These are phyloP conservation scores for Myotis yumanensis DNA, from an alignment of 2,113 vertebrate species.

Conservation along the genomic window DNA sequence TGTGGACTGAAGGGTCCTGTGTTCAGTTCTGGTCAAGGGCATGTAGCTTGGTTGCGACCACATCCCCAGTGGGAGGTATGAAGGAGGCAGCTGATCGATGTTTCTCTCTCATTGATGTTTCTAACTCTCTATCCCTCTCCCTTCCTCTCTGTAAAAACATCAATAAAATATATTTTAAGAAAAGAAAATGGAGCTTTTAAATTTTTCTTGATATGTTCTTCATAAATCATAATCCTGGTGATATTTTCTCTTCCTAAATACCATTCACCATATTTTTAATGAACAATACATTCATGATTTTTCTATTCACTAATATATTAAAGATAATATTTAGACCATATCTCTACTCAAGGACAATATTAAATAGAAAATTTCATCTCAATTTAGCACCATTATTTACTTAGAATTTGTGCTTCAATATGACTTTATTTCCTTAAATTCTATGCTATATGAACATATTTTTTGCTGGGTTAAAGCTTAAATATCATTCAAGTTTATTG, in stretches of 20 bases:
- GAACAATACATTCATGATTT: neutral
- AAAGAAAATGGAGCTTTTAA: neutral
- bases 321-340: neutral
- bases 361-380: neutral
- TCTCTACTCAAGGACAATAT: neutral
- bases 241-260: neutral
- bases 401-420: neutral
- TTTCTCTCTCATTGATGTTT: no score
- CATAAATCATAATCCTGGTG: neutral
- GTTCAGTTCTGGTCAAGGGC: no score
- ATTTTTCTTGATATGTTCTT: neutral
- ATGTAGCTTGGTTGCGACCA: no score
- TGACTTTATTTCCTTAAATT: neutral
- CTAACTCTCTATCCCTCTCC: no score
- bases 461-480: neutral
- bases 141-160: no score
- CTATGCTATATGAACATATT: neutral
- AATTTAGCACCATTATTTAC: neutral
- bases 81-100: no score
- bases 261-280: neutral
- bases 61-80: no score
- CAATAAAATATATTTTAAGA: no score
- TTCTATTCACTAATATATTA: neutral
- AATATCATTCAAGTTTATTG: neutral
- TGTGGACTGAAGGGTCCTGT: no score